Conservation (phyloP, 2,113 vertebrate genomes). For the Chaetura pelagica region DNA sequence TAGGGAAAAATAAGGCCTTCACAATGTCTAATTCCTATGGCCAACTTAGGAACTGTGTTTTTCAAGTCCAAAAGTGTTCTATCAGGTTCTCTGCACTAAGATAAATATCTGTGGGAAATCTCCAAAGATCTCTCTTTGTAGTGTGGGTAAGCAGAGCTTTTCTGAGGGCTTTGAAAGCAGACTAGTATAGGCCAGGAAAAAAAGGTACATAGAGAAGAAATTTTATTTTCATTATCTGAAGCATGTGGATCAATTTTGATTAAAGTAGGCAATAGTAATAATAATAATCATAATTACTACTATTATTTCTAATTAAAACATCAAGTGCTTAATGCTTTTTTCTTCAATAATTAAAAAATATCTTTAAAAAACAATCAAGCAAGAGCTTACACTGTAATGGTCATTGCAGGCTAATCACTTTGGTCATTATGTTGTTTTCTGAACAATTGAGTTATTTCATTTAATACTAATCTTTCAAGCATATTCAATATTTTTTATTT, state of each 20-base stretch:
- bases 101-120: background rate
- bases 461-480: background rate
- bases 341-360: background rate
- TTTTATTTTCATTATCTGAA: background rate
- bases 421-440: background rate
- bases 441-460: background rate
- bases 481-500: background rate
- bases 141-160: background rate
- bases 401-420: background rate
- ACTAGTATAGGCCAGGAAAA: background rate
- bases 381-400: background rate
- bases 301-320: background rate
- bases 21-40: background rate
- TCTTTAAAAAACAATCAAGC: background rate
- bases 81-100: background rate
- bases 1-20: background rate
- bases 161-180: background rate
- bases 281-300: too few relatives aligned
- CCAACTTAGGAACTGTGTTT: background rate
- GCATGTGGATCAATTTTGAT: accelerated
- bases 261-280: background rate
- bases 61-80: background rate
- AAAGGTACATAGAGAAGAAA: background rate
- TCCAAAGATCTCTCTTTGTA: background rate
- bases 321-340: background rate